Percentiles rank a stretch among this genome's conserved stretches.
Conservation (phyloP, 2,797 vertebrate species). For the Heterohyrax brucei region DNA sequence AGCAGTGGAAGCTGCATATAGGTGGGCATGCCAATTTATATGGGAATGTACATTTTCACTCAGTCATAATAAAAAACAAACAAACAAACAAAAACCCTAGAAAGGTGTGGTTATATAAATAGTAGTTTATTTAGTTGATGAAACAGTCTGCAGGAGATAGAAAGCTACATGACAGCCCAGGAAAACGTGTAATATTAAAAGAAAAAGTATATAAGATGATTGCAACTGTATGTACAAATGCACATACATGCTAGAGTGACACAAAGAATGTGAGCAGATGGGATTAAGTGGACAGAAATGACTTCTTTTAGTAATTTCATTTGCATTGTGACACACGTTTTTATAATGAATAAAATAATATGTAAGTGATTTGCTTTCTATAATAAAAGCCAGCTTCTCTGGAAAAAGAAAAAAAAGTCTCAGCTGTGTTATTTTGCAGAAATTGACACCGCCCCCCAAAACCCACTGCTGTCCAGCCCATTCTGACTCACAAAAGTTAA, state of each 20-base stretch:
- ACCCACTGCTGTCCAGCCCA: too few relatives aligned
- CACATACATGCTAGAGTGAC: neutral
- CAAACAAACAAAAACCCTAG: too few relatives aligned
- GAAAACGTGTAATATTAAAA: neutral
- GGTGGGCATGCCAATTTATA: too few relatives aligned
- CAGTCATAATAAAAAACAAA: too few relatives aligned
- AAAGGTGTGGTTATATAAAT: neutral
- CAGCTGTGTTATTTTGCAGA: neutral
- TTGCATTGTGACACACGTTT: neutral
- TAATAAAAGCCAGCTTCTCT: neutral
- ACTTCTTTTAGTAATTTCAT: slow-evolving; percentile 24
- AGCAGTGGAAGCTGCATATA: too few relatives aligned
- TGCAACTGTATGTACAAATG: neutral
- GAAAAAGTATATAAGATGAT: slow-evolving; percentile 3
- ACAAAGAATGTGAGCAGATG: neutral
- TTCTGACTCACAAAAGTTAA: neutral
- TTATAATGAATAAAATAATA: slow-evolving; percentile 1
- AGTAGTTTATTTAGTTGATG: neutral
- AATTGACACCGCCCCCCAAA: neutral
- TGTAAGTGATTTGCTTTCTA: neutral
- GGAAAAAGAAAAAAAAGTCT: too few relatives aligned
- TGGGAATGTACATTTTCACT: too few relatives aligned
- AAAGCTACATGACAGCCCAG: neutral
- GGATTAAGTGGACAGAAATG: neutral
- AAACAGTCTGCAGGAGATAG: slow-evolving; percentile 10